phyloP scores from a whole-genome alignment of 2,888 invertebrate genomes.

The Artemia sinica region DNA sequence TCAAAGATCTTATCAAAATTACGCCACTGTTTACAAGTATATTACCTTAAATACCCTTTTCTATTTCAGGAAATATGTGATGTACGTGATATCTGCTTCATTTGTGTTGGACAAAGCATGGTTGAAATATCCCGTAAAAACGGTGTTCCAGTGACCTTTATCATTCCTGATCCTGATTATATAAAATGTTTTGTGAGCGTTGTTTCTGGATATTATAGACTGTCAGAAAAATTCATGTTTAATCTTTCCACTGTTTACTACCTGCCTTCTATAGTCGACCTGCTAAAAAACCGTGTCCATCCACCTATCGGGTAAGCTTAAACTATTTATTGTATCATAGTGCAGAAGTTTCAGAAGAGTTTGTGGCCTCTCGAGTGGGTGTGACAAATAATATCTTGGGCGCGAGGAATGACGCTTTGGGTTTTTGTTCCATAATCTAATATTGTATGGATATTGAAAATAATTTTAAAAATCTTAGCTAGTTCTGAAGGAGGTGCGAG shows the following conservation, averaged over 20 bases:
- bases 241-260: slow-evolving; percentile 45
- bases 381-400: too few species aligned
- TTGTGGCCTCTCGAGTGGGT: too few species aligned
- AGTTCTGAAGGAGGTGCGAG: too few species aligned
- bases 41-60: neutral
- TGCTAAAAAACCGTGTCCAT: slow-evolving; percentile 43
- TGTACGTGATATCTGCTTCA: slow-evolving; percentile 64
- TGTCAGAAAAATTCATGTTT: slow-evolving; percentile 74
- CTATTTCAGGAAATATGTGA: slow-evolving; percentile 40
- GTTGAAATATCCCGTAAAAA: slow-evolving; percentile 56
- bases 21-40: neutral
- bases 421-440: too few species aligned
- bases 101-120: slow-evolving; percentile 52
- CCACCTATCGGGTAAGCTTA: slow-evolving; percentile 37
- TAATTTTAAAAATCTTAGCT: too few species aligned
- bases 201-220: slow-evolving; percentile 68
- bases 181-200: slow-evolving; percentile 62
- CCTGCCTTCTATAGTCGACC: slow-evolving; percentile 34
- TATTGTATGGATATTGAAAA: too few species aligned
- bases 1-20: too few species aligned
- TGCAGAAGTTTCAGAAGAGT: too few species aligned
- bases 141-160: slow-evolving; percentile 58
- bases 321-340: too few species aligned
- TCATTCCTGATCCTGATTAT: slow-evolving; percentile 45
- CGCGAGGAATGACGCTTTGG: too few species aligned